Conservation (phyloP, 2,888 invertebrate species). For the Hedychridium roseum region DNA sequence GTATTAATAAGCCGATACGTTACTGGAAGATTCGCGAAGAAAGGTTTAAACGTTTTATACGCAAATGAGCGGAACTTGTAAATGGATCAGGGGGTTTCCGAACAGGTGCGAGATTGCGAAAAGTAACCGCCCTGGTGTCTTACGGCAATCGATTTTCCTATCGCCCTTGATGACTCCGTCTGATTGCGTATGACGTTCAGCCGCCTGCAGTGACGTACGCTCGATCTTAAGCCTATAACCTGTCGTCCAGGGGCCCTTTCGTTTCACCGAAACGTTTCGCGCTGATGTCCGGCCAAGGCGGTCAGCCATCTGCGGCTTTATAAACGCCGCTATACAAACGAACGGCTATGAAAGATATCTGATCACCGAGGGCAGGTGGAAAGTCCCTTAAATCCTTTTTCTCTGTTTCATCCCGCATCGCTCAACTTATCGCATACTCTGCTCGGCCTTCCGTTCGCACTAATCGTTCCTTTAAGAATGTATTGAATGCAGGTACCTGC, state of each 20-base stretch:
- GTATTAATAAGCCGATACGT: no score
- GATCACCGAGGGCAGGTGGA: conserved; percentile 17
- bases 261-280: conserved; percentile 2
- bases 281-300: neutral
- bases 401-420: neutral
- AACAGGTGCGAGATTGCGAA: conserved; percentile 32
- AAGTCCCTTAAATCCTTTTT: conserved; percentile 10
- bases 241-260: conserved; percentile 22
- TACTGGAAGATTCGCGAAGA: no score
- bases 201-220: conserved; percentile 20
- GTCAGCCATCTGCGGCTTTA: conserved; percentile 24
- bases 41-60: no score
- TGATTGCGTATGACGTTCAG: conserved; percentile 27
- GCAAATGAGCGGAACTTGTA: no score
- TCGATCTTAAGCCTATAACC: conserved; percentile 17
- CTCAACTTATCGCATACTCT: neutral
- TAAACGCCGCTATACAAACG: conserved; percentile 7
- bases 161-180: conserved; percentile 26
- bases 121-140: conserved; percentile 27
- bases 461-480: neutral
- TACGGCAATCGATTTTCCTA: conserved; percentile 36
- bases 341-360: neutral
- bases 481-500: neutral
- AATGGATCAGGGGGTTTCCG: no score
- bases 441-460: neutral